Evolutionary conservation across 2,888 invertebrate species (phyloP).

Genomic region (Nemotelus nigrinus): DNA sequence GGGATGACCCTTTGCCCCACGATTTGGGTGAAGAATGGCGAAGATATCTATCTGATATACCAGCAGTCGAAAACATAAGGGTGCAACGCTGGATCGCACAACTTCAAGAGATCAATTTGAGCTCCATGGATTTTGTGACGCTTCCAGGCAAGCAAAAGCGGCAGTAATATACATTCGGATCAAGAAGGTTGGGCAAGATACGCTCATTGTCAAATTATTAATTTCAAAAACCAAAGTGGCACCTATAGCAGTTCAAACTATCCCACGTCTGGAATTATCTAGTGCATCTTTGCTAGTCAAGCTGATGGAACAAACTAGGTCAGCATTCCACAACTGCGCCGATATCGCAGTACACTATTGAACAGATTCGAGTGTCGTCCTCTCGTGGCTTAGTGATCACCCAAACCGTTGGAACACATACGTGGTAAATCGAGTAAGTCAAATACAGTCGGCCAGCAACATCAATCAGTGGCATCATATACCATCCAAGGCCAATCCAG

Average conservation of each 20-base stretch:
- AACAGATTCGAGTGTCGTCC: neutral
- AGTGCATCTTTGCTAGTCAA: neutral
- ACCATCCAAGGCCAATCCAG: conserved; percentile 4
- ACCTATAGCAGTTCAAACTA: neutral
- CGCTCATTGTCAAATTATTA: neutral
- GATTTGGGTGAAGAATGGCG: neutral
- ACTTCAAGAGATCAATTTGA: too few species aligned
- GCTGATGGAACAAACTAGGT: neutral
- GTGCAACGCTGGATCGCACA: conserved; percentile 1
- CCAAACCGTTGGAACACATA: neutral
- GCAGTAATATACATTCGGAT: neutral
- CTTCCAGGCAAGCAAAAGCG: neutral
- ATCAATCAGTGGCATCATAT: neutral
- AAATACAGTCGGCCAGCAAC: neutral
- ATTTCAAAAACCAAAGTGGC: neutral
- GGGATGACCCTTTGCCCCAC: conserved; percentile 2
- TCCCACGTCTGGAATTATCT: neutral
- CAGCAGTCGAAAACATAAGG: too few species aligned
- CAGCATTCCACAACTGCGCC: neutral
- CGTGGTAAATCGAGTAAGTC: neutral
- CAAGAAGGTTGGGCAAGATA: neutral
- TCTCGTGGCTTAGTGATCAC: neutral
- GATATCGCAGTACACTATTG: too few species aligned
- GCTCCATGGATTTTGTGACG: conserved; percentile 1
- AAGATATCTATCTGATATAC: neutral